phyloP scores from a whole-genome alignment of 2,888 invertebrate species.

The Macrosiphum euphorbiae region DNA sequence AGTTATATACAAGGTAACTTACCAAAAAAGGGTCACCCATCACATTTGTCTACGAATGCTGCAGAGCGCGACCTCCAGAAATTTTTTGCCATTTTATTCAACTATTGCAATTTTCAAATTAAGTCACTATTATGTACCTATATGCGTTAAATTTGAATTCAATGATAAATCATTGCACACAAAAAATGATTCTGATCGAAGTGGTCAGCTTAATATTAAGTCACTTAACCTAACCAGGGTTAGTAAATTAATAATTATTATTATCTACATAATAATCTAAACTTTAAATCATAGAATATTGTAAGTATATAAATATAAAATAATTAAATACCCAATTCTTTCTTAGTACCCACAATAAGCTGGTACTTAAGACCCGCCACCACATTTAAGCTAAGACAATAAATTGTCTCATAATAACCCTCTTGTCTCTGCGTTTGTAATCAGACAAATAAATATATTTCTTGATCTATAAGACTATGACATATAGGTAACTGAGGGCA shows the following conservation, averaged over 20 bases:
- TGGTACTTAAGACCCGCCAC: background rate
- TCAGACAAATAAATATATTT: background rate
- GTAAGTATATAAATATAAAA: background rate
- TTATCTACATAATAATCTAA: background rate
- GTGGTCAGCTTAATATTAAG: no score
- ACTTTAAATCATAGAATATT: background rate
- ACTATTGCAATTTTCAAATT: no score
- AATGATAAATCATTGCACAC: no score
- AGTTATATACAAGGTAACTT: no score
- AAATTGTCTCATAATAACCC: background rate
- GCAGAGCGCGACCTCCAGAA: no score
- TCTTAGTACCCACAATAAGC: background rate
- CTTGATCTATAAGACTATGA: background rate
- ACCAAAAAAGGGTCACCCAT: no score
- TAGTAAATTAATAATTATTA: background rate
- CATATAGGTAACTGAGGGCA: background rate
- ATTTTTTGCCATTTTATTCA: no score
- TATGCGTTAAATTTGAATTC: no score
- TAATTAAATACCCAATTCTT: background rate
- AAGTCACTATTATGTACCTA: no score
- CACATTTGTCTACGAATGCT: no score
- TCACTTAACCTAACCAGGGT: no score
- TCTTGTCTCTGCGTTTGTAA: background rate
- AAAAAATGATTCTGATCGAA: no score
- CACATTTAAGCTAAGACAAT: background rate